Evolutionary conservation across 1,140 invertebrate species (phyloP).

Genomic region (Calliphora vicina): DNA sequence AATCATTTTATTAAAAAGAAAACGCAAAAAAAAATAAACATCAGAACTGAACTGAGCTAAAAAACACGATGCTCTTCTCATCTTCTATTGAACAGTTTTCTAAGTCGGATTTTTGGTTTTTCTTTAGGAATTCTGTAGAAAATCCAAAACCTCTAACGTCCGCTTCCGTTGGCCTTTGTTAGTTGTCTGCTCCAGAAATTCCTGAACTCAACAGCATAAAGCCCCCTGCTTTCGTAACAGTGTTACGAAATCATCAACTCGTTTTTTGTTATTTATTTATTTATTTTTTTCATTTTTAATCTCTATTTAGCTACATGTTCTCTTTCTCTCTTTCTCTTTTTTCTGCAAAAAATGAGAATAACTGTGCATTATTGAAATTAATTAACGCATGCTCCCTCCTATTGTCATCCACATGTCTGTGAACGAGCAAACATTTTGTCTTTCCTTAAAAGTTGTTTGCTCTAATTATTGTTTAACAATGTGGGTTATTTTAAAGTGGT

Average conservation of each 20-base stretch:
- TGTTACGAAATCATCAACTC: background rate
- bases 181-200: slow-evolving; percentile 34
- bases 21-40: background rate
- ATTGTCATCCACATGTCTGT: background rate
- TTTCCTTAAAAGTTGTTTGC: slow-evolving; percentile 1
- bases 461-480: background rate
- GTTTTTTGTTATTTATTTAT: background rate
- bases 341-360: background rate
- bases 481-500: slow-evolving; percentile 4
- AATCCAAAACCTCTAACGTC: slow-evolving; percentile 17
- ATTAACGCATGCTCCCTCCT: background rate
- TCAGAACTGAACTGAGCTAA: background rate
- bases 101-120: background rate
- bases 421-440: background rate
- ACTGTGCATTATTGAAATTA: background rate
- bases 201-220: slow-evolving; percentile 1
- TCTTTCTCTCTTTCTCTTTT: background rate
- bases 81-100: background rate
- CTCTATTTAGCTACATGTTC: background rate
- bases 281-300: background rate
- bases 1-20: background rate
- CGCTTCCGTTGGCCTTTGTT: slow-evolving; percentile 31
- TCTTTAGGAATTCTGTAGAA: background rate
- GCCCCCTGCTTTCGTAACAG: background rate
- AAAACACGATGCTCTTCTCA: background rate